A percentile compares a stretch with the other conserved stretches of the same genome.
These are phyloP conservation scores for Lipophrys pholis DNA, from an alignment of 2,113 vertebrate genomes.

Conservation along the genomic window DNA sequence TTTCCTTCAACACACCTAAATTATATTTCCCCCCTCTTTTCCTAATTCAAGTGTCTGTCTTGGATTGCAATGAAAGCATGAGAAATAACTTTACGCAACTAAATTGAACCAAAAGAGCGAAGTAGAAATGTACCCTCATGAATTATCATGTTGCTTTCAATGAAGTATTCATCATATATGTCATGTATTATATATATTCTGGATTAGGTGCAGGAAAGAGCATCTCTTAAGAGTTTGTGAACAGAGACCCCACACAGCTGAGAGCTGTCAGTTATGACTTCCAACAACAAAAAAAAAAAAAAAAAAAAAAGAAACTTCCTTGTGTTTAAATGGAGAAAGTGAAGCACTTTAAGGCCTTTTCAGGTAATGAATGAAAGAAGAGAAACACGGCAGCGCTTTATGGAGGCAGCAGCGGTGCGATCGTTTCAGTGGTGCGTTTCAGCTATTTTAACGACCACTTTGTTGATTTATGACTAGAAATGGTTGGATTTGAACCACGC, in stretches of 20 bases:
- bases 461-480: not conserved
- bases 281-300: constrained; percentile 40
- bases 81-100: constrained; percentile 51
- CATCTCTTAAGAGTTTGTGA: constrained; percentile 40
- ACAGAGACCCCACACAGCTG: constrained; percentile 22
- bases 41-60: constrained; percentile 48
- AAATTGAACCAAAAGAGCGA: constrained; percentile 69
- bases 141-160: constrained; percentile 50
- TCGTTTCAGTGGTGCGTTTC: no score
- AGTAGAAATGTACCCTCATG: constrained; percentile 60
- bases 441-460: no score
- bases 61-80: constrained; percentile 70
- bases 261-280: constrained; percentile 44
- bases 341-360: constrained; percentile 77
- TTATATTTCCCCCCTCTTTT: constrained; percentile 10
- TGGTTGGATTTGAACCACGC: not conserved
- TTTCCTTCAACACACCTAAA: constrained; percentile 40
- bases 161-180: constrained; percentile 63
- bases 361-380: constrained; percentile 37
- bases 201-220: constrained; percentile 35
- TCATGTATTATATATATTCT: constrained; percentile 53
- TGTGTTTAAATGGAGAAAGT: constrained; percentile 35
- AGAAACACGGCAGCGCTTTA: constrained; percentile 12
- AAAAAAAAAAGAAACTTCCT: constrained; percentile 36
- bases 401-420: constrained; percentile 1